phyloP scores from a whole-genome alignment of 2,888 invertebrate species.

The Cylloceria caligata region DNA sequence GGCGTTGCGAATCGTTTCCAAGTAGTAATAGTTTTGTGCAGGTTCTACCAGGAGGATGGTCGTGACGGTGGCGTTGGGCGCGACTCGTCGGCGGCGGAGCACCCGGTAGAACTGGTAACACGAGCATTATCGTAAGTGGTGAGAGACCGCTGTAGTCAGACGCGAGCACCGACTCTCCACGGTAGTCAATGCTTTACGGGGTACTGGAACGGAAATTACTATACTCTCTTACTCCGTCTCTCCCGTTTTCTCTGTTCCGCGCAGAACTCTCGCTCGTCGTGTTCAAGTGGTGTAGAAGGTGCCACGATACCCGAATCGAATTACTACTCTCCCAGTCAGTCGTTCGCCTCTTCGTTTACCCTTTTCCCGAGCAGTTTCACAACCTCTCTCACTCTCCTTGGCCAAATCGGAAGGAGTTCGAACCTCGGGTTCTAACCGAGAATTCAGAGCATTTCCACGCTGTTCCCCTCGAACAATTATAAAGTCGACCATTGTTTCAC shows the following conservation, averaged over 20 bases:
- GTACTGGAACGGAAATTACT: constrained; percentile 65
- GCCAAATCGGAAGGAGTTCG: constrained; percentile 59
- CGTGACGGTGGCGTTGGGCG: constrained; percentile 68
- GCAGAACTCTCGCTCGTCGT: constrained; percentile 43
- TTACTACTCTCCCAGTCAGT: constrained; percentile 59
- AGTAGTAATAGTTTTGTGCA: constrained; percentile 70
- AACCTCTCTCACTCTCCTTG: constrained; percentile 47
- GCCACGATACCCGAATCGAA: constrained; percentile 62
- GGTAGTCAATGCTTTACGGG: constrained; percentile 53
- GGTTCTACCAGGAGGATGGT: constrained; percentile 11
- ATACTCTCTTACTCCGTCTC: constrained; percentile 51
- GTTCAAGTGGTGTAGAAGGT: constrained; percentile 52
- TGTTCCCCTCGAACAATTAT: constrained; percentile 63
- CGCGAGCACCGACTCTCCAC: constrained; percentile 50
- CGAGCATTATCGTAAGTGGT: constrained; percentile 76
- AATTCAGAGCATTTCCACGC: constrained; percentile 49
- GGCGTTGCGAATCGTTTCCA: constrained; percentile 70
- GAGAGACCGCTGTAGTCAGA: constrained; percentile 72
- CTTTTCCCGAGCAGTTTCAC: constrained; percentile 40
- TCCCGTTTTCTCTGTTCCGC: neutral
- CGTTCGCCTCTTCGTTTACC: constrained; percentile 49
- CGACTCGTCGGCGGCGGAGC: constrained; percentile 59
- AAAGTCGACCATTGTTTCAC: constrained; percentile 64
- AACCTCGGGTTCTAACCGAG: constrained; percentile 51
- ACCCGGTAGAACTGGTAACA: constrained; percentile 46